A percentile compares a stretch with the other conserved stretches of the same genome.
These are phyloP conservation scores for Gadus chalcogrammus DNA, from an alignment of 2,113 vertebrate genomes.

Conservation along the genomic window DNA sequence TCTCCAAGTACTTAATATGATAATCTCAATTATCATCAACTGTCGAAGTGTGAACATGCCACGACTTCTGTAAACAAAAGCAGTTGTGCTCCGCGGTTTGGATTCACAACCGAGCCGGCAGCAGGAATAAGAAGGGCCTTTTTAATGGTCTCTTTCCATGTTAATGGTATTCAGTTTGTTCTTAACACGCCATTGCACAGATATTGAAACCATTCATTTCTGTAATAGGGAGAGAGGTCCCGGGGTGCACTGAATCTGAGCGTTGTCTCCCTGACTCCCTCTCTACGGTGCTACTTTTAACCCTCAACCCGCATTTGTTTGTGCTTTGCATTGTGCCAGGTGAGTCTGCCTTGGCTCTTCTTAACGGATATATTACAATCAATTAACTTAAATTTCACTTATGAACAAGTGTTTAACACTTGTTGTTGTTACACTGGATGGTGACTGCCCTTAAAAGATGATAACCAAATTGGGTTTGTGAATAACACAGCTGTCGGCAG, in stretches of 20 bases:
- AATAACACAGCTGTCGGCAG: too few species aligned
- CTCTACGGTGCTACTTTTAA: conserved; percentile 54
- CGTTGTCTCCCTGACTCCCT: conserved; percentile 59
- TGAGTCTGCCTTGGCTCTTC: too few species aligned
- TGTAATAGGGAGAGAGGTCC: conserved; percentile 76
- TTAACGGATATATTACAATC: background rate
- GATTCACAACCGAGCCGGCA: conserved; percentile 70
- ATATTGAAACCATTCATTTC: conserved; percentile 90
- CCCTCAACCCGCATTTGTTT: conserved; percentile 28
- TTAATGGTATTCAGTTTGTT: conserved; percentile 86
- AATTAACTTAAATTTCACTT: too few species aligned
- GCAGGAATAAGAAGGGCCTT: conserved; percentile 70
- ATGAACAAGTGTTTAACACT: too few species aligned
- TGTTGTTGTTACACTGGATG: too few species aligned
- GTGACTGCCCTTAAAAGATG: too few species aligned
- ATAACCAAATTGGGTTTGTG: too few species aligned
- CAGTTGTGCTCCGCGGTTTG: conserved; percentile 66
- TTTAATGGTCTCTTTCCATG: conserved; percentile 81
- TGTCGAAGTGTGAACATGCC: conserved; percentile 60
- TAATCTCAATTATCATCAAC: conserved; percentile 71
- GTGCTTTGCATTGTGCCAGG: conserved; percentile 2
- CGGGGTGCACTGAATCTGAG: conserved; percentile 70
- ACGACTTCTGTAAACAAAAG: conserved; percentile 74
- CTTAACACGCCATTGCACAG: conserved; percentile 87
- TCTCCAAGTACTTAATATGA: conserved; percentile 68